These are phyloP conservation scores for Eucidaris tribuloides DNA, from an alignment of 35 echinoderm and acorn worm genomes.

Conservation along the genomic window DNA sequence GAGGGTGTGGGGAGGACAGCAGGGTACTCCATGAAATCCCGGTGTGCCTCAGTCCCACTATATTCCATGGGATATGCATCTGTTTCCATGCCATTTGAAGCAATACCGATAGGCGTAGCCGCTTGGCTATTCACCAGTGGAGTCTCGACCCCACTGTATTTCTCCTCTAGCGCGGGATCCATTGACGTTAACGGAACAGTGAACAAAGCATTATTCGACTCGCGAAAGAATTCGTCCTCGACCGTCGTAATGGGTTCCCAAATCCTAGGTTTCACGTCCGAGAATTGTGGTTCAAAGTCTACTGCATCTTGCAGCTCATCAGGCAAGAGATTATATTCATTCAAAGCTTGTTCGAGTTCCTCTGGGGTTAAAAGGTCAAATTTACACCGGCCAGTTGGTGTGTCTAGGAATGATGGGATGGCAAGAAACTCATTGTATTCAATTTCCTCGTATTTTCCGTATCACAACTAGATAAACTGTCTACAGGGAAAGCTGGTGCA, in stretches of 20 bases:
- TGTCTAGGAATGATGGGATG: constrained; percentile 80
- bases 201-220: constrained; percentile 3
- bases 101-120: neutral
- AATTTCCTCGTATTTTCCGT: constrained; percentile 50
- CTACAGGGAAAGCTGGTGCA: constrained; percentile 7
- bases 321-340: constrained; percentile 67
- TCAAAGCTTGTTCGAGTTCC: constrained; percentile 80
- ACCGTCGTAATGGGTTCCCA: constrained; percentile 92
- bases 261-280: constrained; percentile 68
- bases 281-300: constrained; percentile 18
- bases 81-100: constrained; percentile 28
- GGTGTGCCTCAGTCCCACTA: neutral
- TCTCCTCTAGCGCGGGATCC: constrained; percentile 9
- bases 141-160: constrained; percentile 1
- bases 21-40: neutral
- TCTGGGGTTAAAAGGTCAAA: constrained; percentile 95
- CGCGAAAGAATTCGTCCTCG: constrained; percentile 80
- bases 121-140: constrained; percentile 4
- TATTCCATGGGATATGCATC: neutral
- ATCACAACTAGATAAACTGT: constrained; percentile 21
- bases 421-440: constrained; percentile 97
- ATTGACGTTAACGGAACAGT: constrained; percentile 8
- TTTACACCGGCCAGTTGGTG: constrained; percentile 83
- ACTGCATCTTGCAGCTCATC: constrained; percentile 43
- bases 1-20: neutral